A percentile compares a stretch with the other conserved stretches of the same genome.
Conservation (phyloP, 1,140 invertebrate genomes). For the Calephelis nemesis region DNA sequence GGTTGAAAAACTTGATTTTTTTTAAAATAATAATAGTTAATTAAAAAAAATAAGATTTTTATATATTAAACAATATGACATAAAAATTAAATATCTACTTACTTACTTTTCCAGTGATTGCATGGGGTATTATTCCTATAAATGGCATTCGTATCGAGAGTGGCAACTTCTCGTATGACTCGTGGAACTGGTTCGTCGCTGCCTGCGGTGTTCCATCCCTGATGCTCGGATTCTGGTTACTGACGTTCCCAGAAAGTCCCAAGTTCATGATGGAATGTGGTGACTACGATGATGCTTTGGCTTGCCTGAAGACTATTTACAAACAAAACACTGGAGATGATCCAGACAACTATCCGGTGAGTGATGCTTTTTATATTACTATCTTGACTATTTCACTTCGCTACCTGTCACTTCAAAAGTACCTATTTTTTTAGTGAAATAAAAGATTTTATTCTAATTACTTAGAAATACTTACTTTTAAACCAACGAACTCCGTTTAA, state of each 20-base stretch:
- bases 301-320: slow-evolving; percentile 85
- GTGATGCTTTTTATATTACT: slow-evolving; percentile 26
- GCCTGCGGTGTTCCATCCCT: slow-evolving; percentile 83
- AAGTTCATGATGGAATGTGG: slow-evolving; percentile 90
- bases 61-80: no score
- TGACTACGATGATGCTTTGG: slow-evolving; percentile 85
- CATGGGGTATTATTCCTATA: slow-evolving; percentile 86
- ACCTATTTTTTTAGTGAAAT: no score
- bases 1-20: no score
- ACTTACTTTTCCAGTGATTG: slow-evolving; percentile 79
- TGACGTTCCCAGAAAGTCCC: slow-evolving; percentile 91
- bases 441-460: no score
- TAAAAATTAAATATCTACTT: background rate
- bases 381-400: background rate
- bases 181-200: slow-evolving; percentile 88
- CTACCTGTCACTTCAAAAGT: no score
- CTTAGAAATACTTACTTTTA: no score
- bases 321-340: slow-evolving; percentile 84
- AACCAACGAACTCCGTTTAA: no score
- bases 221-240: slow-evolving; percentile 83
- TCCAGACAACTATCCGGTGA: slow-evolving; percentile 84
- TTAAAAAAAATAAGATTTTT: no score
- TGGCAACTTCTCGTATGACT: slow-evolving; percentile 82
- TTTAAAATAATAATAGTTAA: no score
- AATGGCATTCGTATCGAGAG: slow-evolving; percentile 79